Percentiles rank a stretch among this genome's conserved stretches.
These are phyloP conservation scores for Discoglossus pictus DNA, from an alignment of 2,797 vertebrate genomes.

Conservation along the genomic window DNA sequence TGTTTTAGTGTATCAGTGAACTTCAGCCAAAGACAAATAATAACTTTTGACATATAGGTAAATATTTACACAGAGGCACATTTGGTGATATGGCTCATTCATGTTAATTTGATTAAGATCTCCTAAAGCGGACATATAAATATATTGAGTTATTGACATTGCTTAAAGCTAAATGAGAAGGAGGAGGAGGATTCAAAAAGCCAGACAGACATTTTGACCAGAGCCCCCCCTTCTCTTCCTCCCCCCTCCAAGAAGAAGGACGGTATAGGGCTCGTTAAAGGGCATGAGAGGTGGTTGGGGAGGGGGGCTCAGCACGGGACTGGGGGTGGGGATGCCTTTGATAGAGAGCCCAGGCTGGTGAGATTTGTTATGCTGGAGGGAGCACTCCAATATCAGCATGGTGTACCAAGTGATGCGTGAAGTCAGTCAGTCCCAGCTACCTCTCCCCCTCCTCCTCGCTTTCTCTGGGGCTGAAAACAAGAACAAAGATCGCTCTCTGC, in stretches of 20 bases:
- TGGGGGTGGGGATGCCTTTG: constrained; percentile 61
- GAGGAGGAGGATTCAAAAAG: constrained; percentile 66
- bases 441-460: constrained; percentile 53
- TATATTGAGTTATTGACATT: constrained; percentile 57
- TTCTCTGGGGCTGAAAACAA: constrained; percentile 54
- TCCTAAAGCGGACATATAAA: constrained; percentile 40
- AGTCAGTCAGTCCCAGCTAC: constrained; percentile 73
- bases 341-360: constrained; percentile 32
- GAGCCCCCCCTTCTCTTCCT: neutral
- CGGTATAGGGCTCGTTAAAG: neutral
- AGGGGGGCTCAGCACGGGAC: constrained; percentile 51
- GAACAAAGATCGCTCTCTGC: constrained; percentile 42
- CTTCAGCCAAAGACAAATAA: constrained; percentile 67
- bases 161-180: constrained; percentile 58
- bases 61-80: constrained; percentile 72
- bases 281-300: constrained; percentile 33
- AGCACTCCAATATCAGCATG: constrained; percentile 68
- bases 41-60: constrained; percentile 72
- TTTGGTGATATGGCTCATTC: constrained; percentile 57
- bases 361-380: constrained; percentile 70
- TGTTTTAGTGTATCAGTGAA: constrained; percentile 51
- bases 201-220: constrained; percentile 71
- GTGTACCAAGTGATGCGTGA: constrained; percentile 80
- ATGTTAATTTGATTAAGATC: constrained; percentile 47
- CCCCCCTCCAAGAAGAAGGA: constrained; percentile 12